A percentile compares a stretch with the other conserved stretches of the same genome.
phyloP scores from a whole-genome alignment of 2,113 vertebrate species.

The Taurulus bubalis region DNA sequence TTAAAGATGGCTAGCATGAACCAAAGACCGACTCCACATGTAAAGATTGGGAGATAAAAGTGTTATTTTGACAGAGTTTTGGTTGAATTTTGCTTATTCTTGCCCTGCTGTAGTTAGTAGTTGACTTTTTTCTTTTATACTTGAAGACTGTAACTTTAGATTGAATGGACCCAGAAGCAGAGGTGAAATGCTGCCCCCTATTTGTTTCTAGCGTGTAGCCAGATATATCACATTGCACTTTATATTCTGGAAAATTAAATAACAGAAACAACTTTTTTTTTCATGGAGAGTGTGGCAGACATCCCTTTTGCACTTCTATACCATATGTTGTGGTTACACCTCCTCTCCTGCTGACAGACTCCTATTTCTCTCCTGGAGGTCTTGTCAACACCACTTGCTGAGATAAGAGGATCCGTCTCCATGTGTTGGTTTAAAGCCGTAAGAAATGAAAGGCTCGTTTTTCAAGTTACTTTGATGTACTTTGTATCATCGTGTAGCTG shows the following conservation, averaged over 20 bases:
- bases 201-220: not conserved
- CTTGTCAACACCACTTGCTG: constrained; percentile 39
- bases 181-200: constrained; percentile 1
- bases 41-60: not conserved
- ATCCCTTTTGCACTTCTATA: constrained; percentile 4
- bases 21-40: not conserved
- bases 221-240: not conserved
- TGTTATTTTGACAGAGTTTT: not conserved
- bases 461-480: constrained; percentile 1
- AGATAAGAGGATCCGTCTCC: constrained; percentile 38
- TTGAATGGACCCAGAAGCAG: not conserved
- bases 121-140: not conserved
- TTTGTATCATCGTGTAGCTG: constrained; percentile 9
- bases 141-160: not conserved
- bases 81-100: not conserved
- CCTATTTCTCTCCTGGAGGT: constrained; percentile 38
- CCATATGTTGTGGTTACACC: constrained; percentile 21
- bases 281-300: constrained; percentile 12
- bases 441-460: constrained; percentile 14
- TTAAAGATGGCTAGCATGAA: not conserved
- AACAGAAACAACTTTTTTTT: not conserved
- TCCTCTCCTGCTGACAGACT: constrained; percentile 38
- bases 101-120: not conserved
- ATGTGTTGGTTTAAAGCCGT: constrained; percentile 31
- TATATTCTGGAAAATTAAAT: not conserved